These are phyloP conservation scores for Lagothrix lagotricha DNA, from an alignment of 2,797 vertebrate species.

Conservation along the genomic window DNA sequence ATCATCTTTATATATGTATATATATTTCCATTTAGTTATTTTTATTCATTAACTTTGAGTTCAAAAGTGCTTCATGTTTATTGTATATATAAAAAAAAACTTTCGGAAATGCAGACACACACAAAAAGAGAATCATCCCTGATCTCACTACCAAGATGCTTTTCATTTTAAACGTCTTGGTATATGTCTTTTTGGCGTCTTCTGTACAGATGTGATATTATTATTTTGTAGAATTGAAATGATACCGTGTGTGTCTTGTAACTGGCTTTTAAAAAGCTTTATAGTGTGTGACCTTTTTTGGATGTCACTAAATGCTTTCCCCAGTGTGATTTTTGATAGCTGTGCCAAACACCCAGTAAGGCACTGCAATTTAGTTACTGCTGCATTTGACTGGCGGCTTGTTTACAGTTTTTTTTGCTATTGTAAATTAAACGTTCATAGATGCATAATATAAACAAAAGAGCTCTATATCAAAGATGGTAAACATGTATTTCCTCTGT, in stretches of 20 bases:
- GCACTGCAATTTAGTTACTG: rapidly evolving
- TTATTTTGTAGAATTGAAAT: not conserved
- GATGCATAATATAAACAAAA: not conserved
- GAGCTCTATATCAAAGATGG: not conserved
- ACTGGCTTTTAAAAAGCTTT: not conserved
- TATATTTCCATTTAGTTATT: not conserved
- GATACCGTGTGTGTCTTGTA: not conserved
- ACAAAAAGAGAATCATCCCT: not conserved
- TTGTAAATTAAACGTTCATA: not conserved
- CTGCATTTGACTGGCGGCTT: not conserved
- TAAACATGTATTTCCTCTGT: not conserved
- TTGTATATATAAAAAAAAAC: not conserved
- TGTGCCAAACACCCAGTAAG: rapidly evolving
- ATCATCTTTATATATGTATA: not conserved
- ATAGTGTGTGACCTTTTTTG: not conserved
- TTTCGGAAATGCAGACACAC: not conserved
- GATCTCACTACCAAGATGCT: not conserved
- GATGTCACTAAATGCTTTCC: not conserved
- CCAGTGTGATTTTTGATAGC: not conserved
- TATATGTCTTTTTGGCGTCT: not conserved
- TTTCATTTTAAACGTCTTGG: slow-evolving; percentile 23
- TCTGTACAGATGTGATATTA: not conserved
- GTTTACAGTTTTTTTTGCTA: not conserved
- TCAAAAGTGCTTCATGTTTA: not conserved
- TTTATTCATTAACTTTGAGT: not conserved